Evolutionary conservation across 2,797 vertebrate genomes (phyloP), one percentile per base, ranked within the genome.

Genomic region (Dryobates pubescens): DNA sequence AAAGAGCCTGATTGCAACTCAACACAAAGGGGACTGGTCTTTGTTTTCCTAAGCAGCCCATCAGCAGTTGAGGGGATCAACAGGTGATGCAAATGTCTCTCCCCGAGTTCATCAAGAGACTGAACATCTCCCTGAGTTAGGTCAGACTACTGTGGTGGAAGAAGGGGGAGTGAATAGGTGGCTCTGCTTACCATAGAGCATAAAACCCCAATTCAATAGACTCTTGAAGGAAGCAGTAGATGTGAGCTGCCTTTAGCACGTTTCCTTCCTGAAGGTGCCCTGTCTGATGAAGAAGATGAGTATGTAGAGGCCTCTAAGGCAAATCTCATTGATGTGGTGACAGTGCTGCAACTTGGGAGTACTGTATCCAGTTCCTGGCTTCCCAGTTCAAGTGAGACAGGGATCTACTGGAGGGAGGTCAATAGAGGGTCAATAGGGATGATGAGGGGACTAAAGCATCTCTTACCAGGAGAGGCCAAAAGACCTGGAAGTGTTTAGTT

Each of bases 221-320:
- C 4, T 19, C 68, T 41, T 1, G 1, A 64, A 18, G 3, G 9
- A 6, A 34, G 4, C 9, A 29, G 27, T 1, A 14, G 19, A 30
- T 3, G 43, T 9, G n/a, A 10, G 14, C 19, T 36, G 11, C 5
- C 2, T 27, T 38, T 23, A 26, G 5, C 5, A 0, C 0, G 0
- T 17, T 2, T 7, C 41, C 17, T 26, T 22, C 17, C 10, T 36
- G 17, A 8, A 2, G 7, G 6, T 2, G 4, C 7, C 10, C 4
- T 2, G 26, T 5, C 1, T 15, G 2, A 2, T 13, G 5, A 10
- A 0, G 5, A 10, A 0, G 0, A 19, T 30, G 51, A 64, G 7
- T 1, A 5, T 10, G 2, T 14, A 4, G 26, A 14, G 53, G 26
- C 53, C 24, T 26, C 14, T 29, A 8, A 29, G 23, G 49, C 51